Percentiles rank a stretch among this genome's conserved stretches.
These are phyloP conservation scores for Bothrops jararaca DNA, from an alignment of 2,113 vertebrate genomes.

Conservation along the genomic window DNA sequence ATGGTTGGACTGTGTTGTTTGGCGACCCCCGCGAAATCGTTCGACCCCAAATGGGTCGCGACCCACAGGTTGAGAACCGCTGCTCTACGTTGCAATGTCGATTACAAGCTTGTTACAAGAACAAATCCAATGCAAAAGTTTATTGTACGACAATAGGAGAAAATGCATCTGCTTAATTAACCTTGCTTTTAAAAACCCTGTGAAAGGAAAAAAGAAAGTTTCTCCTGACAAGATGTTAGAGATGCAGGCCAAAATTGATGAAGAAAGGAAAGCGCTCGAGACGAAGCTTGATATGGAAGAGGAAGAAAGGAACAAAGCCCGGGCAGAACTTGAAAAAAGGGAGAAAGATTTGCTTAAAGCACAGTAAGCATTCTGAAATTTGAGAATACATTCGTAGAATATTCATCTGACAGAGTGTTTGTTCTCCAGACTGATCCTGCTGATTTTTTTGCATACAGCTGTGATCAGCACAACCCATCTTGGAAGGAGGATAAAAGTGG, in stretches of 20 bases:
- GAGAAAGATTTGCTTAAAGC: conserved; percentile 98
- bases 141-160: neutral
- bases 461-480: neutral
- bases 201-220: conserved; percentile 92
- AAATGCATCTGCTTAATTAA: neutral
- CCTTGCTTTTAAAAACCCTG: neutral
- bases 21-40: no score
- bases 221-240: conserved; percentile 97
- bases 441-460: neutral
- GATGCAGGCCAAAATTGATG: conserved; percentile 98
- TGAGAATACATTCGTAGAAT: neutral
- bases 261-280: conserved; percentile 94
- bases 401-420: neutral
- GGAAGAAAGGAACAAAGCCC: conserved; percentile 96
- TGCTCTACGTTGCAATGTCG: neutral
- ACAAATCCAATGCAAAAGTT: neutral
- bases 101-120: neutral
- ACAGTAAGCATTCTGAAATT: conserved; percentile 78
- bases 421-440: neutral
- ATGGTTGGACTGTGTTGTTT: no score
- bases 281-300: conserved; percentile 99
- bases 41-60: no score
- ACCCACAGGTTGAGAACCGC: no score
- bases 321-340: conserved; percentile 93
- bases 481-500: neutral